Percentiles rank a stretch among this genome's conserved stretches.
Evolutionary conservation across 2,888 invertebrate genomes (phyloP).

Genomic region (Iphiclides podalirius): DNA sequence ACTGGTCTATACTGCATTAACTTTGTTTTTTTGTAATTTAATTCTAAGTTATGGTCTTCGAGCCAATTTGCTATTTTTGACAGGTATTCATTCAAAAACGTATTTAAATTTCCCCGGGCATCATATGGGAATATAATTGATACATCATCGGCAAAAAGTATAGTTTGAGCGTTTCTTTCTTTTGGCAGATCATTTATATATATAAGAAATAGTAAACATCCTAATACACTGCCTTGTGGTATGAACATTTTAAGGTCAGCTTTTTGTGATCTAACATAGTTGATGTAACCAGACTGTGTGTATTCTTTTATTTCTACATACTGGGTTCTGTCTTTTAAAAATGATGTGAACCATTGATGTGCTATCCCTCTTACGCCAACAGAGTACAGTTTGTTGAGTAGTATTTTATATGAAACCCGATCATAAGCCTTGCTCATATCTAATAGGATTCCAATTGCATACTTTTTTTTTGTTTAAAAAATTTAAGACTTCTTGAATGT

Average conservation of each 20-base stretch:
- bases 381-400: background rate
- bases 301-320: slow-evolving; percentile 3
- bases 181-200: background rate
- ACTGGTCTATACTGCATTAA: too few species aligned
- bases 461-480: slow-evolving; percentile 13
- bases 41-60: background rate
- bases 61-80: background rate
- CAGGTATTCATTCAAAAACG: too few species aligned
- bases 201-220: background rate
- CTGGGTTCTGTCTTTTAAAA: slow-evolving; percentile 1
- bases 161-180: background rate
- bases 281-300: background rate
- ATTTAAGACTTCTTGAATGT: slow-evolving; percentile 1
- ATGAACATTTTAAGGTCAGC: background rate
- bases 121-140: background rate
- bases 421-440: slow-evolving; percentile 1
- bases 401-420: background rate
- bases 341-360: slow-evolving; percentile 4
- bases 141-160: background rate
- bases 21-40: background rate
- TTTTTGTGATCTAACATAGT: background rate
- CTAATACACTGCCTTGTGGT: background rate
- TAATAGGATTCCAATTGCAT: slow-evolving; percentile 1
- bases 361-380: slow-evolving; percentile 3
- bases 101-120: background rate